Percentiles rank a stretch among this genome's conserved stretches.
These are phyloP conservation scores for Dolichotis patagonum DNA, from an alignment of 2,113 vertebrate species.

Conservation along the genomic window DNA sequence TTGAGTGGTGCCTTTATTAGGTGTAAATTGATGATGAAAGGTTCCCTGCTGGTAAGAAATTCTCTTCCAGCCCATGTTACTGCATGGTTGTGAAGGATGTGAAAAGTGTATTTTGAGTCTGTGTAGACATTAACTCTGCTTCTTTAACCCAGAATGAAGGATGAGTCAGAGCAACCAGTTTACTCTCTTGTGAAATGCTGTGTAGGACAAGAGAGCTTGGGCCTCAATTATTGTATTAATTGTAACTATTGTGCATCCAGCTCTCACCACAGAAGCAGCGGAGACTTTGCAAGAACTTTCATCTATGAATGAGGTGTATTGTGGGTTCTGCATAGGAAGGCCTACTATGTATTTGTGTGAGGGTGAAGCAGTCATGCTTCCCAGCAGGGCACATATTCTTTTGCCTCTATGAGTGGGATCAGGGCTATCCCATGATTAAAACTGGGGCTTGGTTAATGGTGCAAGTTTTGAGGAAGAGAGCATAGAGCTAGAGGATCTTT, in stretches of 20 bases:
- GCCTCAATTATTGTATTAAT: neutral
- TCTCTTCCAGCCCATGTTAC: neutral
- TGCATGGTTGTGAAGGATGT: neutral
- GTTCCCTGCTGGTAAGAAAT: neutral
- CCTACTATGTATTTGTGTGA: too few species aligned
- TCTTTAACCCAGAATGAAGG: neutral
- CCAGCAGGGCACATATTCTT: too few species aligned
- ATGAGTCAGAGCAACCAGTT: neutral
- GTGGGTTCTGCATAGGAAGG: too few species aligned
- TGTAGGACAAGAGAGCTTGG: neutral
- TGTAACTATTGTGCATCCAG: neutral
- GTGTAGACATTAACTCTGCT: neutral
- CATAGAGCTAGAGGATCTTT: too few species aligned
- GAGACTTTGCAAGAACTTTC: too few species aligned
- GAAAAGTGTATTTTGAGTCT: neutral
- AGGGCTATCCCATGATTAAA: too few species aligned
- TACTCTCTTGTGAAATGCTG: neutral
- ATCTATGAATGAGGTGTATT: too few species aligned
- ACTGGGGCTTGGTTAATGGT: too few species aligned
- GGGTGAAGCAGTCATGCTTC: too few species aligned
- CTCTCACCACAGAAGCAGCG: too few species aligned
- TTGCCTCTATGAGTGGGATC: too few species aligned
- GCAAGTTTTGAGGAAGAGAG: too few species aligned
- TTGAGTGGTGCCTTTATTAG: neutral
- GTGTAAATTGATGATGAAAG: neutral